Base-by-base conservation (phyloP, 2,113 vertebrate genomes). In the Takifugu flavidus region DNA sequence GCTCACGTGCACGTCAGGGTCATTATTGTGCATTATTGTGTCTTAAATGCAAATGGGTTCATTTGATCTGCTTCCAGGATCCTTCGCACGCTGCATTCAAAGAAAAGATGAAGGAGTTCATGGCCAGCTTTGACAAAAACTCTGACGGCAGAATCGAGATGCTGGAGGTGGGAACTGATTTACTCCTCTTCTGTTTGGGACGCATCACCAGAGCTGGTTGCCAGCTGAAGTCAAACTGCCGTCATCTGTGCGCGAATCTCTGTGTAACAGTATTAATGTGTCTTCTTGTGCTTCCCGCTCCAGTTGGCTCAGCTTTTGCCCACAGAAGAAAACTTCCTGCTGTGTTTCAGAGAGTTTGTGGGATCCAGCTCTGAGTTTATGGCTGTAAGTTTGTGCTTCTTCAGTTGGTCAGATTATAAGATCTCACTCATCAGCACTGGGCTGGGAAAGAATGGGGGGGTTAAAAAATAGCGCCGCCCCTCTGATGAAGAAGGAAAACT, bases 251-350 rank as follows among this genome's bases (percentile, higher is more conserved):
- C 20, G 20, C 20, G 20, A 20, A 20, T 20, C 20, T 20, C 20
- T 20, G 49, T 20, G 54, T 34, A 47, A 61, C 46, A 51, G 49
- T 39, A 39, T 53, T 13, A 3, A n/a, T 45, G 2, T 25, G 15
- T 66, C 2, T 71, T 8, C 51, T 29, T 53, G 3, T 54, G 8
- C 7, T 64, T 46, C 47, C 42, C 31, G 61, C 70, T 4, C 0
- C 76, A 98, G 96, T 82, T 99, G 87, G 96, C 96, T 42, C 95
- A 98, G 90, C 94, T 99, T 88, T 90, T 99, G 59, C 96, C 96
- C 1, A 96, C 96, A 0, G 96, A 99, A 70, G 95, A 99, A 90
- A 98, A 96, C 85, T 98, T 99, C 79, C 91, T 99, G 53, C 89
- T 99, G 51, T 98, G 93, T 86, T 98, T 98, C 89, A 89, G 96